These are phyloP conservation scores for Rhorus exstirpatorius DNA, from an alignment of 2,888 invertebrate genomes.

Conservation along the genomic window DNA sequence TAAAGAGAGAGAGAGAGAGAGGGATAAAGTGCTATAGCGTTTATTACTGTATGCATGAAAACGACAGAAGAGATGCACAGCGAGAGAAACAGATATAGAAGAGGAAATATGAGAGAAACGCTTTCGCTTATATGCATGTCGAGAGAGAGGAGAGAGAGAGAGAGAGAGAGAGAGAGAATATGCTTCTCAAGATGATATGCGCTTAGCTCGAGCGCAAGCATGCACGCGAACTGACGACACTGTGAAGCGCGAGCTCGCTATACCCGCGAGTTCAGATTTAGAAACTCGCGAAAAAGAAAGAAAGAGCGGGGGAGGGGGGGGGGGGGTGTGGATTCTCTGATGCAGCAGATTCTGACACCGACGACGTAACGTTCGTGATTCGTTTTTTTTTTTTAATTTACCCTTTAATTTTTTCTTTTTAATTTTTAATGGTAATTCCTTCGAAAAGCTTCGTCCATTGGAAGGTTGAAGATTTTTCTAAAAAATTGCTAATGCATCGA, in stretches of 20 bases:
- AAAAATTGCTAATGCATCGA: too few species aligned
- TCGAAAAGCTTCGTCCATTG: too few species aligned
- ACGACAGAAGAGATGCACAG: constrained; percentile 59
- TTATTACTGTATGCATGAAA: constrained; percentile 44
- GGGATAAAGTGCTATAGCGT: constrained; percentile 15
- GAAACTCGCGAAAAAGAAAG: constrained; percentile 50
- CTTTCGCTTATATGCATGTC: constrained; percentile 39
- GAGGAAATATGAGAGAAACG: constrained; percentile 56
- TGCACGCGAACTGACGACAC: constrained; percentile 54
- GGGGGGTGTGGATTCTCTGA: not conserved
- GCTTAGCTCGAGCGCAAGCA: constrained; percentile 51
- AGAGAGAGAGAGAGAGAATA: constrained; percentile 13
- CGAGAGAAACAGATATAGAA: constrained; percentile 50
- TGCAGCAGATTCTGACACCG: constrained; percentile 45
- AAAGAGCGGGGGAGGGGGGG: not conserved
- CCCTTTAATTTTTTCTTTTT: not conserved
- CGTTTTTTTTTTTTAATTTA: constrained; percentile 33
- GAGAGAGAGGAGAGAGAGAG: constrained; percentile 10
- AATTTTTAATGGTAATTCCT: not conserved
- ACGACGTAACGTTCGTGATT: constrained; percentile 54
- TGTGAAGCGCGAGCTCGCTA: constrained; percentile 34
- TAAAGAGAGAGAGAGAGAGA: constrained; percentile 24
- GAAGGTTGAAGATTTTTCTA: too few species aligned
- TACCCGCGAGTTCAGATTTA: constrained; percentile 62
- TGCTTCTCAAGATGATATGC: constrained; percentile 59